phyloP scores from a whole-genome alignment of 2,113 vertebrate genomes.

The Prunella himalayana region DNA sequence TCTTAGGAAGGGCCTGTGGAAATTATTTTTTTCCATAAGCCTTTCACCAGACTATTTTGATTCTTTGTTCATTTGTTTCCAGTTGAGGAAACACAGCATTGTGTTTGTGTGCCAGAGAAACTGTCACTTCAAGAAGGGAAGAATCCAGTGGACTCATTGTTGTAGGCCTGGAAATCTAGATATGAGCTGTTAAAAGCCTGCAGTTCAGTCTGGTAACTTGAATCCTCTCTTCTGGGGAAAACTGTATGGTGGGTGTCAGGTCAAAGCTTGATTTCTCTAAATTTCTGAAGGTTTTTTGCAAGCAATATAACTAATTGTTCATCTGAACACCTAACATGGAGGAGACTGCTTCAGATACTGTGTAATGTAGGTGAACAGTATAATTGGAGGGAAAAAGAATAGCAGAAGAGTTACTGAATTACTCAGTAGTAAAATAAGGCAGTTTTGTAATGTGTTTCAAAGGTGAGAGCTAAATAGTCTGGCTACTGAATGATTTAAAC shows the following conservation, averaged over 20 bases:
- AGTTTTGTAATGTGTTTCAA: neutral
- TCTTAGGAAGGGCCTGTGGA: slow-evolving; percentile 1
- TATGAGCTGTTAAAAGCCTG: neutral
- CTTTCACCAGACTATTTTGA: slow-evolving; percentile 10
- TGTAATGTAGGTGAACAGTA: neutral
- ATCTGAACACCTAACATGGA: rapidly evolving
- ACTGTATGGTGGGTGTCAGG: neutral
- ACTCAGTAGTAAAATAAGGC: neutral
- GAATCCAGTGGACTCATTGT: neutral
- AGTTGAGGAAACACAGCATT: slow-evolving; percentile 17
- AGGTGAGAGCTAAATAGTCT: neutral
- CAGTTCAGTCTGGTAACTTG: neutral
- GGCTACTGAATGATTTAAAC: neutral
- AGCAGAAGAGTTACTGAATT: neutral
- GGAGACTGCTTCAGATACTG: neutral
- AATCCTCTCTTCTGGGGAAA: neutral
- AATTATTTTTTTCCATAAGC: slow-evolving; percentile 9
- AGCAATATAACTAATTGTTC: neutral
- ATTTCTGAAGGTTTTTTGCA: neutral
- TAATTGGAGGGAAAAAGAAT: neutral
- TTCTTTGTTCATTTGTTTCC: slow-evolving; percentile 36
- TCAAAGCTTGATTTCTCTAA: neutral
- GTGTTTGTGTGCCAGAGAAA: slow-evolving; percentile 9
- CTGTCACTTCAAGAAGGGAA: neutral
- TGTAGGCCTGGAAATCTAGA: neutral